Conservation (phyloP, 2,888 invertebrate genomes). For the Aricia artaxerxes region DNA sequence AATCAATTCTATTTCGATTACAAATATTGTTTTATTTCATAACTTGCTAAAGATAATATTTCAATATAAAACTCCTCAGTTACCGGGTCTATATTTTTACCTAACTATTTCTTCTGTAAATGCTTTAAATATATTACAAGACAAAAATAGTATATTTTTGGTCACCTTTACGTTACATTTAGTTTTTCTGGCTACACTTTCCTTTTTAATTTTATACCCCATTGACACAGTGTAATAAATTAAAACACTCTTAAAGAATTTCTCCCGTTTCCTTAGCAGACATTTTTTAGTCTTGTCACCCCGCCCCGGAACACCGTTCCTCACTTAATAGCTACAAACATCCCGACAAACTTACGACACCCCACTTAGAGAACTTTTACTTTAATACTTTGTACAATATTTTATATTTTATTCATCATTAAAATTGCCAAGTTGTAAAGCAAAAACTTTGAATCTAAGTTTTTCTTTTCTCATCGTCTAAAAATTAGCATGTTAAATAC, state of each 20-base stretch:
- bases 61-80: no score
- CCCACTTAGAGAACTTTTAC: conserved; percentile 7
- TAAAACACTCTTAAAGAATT: background rate
- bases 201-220: background rate
- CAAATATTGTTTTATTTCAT: background rate
- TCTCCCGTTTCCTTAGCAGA: background rate
- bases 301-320: background rate
- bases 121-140: no score
- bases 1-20: background rate
- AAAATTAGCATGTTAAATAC: no score
- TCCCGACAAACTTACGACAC: background rate
- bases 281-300: background rate
- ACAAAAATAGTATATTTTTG: no score
- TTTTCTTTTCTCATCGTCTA: no score
- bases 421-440: background rate
- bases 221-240: background rate
- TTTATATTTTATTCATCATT: background rate
- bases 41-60: no score
- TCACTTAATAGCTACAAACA: conserved; percentile 18
- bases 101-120: no score
- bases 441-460: no score
- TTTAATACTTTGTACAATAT: background rate
- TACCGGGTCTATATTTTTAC: no score
- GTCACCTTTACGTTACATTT: no score
- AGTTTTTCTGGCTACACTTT: no score